Evolutionary conservation across 2,797 vertebrate genomes (phyloP).

Genomic region (Esox lucius): DNA sequence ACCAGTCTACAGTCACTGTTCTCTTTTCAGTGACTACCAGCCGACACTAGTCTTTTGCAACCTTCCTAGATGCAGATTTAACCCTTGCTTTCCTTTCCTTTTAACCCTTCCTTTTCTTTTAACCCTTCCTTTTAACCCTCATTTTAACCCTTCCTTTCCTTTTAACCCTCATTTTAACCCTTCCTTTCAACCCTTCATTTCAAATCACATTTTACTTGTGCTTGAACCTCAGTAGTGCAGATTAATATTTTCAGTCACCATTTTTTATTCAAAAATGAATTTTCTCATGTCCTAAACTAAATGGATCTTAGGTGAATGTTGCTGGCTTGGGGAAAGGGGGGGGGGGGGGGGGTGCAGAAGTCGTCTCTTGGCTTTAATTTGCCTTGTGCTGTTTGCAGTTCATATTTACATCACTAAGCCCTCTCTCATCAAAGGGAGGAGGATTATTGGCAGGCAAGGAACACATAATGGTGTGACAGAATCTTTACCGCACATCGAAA

Average conservation of each 20-base stretch:
- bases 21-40: too few relatives aligned
- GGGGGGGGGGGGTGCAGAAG: not conserved
- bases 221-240: conserved; percentile 12
- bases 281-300: conserved; percentile 34
- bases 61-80: too few relatives aligned
- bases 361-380: conserved; percentile 39
- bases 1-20: too few relatives aligned
- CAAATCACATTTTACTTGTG: conserved; percentile 13
- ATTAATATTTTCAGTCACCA: conserved; percentile 33
- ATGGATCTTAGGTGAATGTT: conserved; percentile 25
- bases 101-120: not conserved
- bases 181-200: not conserved
- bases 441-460: conserved; percentile 55
- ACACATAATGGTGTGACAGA: conserved; percentile 57
- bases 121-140: conserved; percentile 2
- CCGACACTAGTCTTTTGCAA: too few relatives aligned
- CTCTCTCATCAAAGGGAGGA: conserved; percentile 43
- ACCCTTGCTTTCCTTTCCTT: conserved; percentile 14
- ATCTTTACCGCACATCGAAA: conserved; percentile 51
- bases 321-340: not conserved
- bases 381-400: conserved; percentile 52
- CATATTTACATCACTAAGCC: conserved; percentile 46
- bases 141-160: too few relatives aligned
- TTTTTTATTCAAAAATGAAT: conserved; percentile 43
- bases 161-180: too few relatives aligned